These are phyloP conservation scores for Ciona savignyi DNA, from an alignment of 23 tunicate species.

Conservation along the genomic window DNA sequence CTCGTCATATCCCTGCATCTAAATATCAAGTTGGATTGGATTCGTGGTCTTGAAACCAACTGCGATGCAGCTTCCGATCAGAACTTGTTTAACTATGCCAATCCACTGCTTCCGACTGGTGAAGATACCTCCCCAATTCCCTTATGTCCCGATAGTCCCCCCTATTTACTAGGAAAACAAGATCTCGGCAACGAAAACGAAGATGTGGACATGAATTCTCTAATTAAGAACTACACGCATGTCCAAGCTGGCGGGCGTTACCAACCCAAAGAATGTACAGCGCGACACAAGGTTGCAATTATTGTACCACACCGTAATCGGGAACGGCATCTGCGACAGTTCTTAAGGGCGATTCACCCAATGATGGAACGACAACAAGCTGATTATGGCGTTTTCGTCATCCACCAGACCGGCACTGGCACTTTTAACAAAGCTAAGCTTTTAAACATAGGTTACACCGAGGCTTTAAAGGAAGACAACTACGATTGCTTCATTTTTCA, in stretches of 20 bases:
- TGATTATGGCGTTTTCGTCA: conserved; percentile 61
- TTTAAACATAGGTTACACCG: conserved; percentile 63
- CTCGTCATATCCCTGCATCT: conserved; percentile 58
- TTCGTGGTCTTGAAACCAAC: conserved; percentile 54
- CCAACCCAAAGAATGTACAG: conserved; percentile 39
- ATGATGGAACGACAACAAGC: conserved; percentile 73
- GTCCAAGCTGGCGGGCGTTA: conserved; percentile 45
- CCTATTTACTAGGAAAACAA: conserved; percentile 34
- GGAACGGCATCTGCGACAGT: conserved; percentile 52
- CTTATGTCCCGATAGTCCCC: conserved; percentile 54
- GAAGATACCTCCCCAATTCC: conserved; percentile 27
- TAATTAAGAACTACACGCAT: conserved; percentile 17
- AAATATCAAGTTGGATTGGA: conserved; percentile 71
- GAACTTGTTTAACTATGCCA: no score
- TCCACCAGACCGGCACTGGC: conserved; percentile 61
- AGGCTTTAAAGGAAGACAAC: conserved; percentile 48
- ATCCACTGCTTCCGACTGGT: neutral
- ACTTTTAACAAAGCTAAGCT: conserved; percentile 85
- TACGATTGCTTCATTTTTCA: conserved; percentile 93
- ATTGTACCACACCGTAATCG: conserved; percentile 82
- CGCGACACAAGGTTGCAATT: conserved; percentile 72
- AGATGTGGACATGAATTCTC: conserved; percentile 17
- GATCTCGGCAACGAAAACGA: conserved; percentile 24
- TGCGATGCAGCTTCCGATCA: conserved; percentile 22
- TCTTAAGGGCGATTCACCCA: conserved; percentile 63